phyloP scores from a whole-genome alignment of 2,113 vertebrate species.

The Rhegmatorhina hoffmannsi region DNA sequence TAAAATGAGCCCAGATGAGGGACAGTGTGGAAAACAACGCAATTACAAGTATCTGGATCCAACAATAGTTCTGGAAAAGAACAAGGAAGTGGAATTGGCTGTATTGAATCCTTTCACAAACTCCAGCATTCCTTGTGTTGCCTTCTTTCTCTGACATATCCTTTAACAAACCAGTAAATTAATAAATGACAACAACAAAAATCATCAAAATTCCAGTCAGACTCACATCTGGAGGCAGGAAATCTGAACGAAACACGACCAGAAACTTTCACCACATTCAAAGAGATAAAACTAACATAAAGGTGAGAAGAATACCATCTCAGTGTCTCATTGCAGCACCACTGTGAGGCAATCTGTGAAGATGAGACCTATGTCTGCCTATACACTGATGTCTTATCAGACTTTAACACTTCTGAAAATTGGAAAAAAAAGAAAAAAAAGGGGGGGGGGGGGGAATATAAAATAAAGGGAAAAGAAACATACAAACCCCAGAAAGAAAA shows the following conservation, averaged over 20 bases:
- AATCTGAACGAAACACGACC: background rate
- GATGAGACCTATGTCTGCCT: background rate
- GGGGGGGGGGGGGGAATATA: too few species aligned
- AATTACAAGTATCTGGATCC: constrained; percentile 1
- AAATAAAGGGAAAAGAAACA: background rate
- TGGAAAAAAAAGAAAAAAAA: background rate
- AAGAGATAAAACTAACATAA: background rate
- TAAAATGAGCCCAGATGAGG: constrained; percentile 60
- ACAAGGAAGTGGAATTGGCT: background rate
- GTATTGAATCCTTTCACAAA: background rate
- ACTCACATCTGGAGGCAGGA: background rate
- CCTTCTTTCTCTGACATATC: background rate
- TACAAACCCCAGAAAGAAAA: background rate
- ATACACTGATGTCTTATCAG: background rate
- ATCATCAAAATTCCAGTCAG: background rate
- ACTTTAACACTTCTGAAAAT: background rate
- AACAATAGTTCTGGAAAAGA: background rate
- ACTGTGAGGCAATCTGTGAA: background rate
- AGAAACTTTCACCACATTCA: background rate
- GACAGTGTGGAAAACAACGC: constrained; percentile 29
- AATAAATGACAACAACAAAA: background rate
- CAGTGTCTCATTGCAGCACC: background rate
- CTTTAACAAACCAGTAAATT: background rate
- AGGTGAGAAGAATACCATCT: constrained; percentile 17
- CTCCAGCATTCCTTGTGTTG: background rate